Conservation (phyloP, 2,113 vertebrate species). For the Canis aureus region DNA sequence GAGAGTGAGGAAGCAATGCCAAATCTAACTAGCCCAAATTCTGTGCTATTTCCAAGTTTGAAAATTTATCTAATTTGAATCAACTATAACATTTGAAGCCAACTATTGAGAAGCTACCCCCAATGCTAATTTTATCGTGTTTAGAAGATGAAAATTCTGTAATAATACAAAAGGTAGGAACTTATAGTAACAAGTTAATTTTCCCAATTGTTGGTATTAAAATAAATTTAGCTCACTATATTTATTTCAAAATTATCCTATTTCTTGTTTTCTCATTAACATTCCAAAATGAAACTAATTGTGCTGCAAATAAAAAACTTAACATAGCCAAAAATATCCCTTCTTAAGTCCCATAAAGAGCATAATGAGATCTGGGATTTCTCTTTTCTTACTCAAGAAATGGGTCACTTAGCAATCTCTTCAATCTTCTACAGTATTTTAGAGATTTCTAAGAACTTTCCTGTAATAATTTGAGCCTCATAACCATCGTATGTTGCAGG, state of each 20-base stretch:
- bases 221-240: not conserved
- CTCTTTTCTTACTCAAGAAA: conserved; percentile 25
- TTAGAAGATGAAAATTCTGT: not conserved
- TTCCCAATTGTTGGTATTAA: not conserved
- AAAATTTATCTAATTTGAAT: conserved; percentile 14
- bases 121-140: not conserved
- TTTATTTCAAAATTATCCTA: conserved; percentile 33
- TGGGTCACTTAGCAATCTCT: conserved; percentile 38
- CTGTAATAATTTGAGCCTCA: not conserved
- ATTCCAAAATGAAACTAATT: conserved; percentile 50
- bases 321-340: conserved; percentile 37
- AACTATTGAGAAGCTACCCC: not conserved
- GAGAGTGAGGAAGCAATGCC: not conserved
- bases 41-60: not conserved
- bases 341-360: conserved; percentile 22
- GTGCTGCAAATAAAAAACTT: conserved; percentile 56
- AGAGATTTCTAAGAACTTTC: not conserved
- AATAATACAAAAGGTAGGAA: not conserved
- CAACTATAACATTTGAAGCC: not conserved
- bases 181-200: conserved; percentile 32
- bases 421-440: not conserved
- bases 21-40: not conserved
- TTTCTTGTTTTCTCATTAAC: conserved; percentile 48
- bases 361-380: conserved; percentile 19
- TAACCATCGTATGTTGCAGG: not conserved